Percentiles rank a stretch among this genome's conserved stretches.
Conservation (phyloP, 2,888 invertebrate genomes). For the Caenorhabditis becei region DNA sequence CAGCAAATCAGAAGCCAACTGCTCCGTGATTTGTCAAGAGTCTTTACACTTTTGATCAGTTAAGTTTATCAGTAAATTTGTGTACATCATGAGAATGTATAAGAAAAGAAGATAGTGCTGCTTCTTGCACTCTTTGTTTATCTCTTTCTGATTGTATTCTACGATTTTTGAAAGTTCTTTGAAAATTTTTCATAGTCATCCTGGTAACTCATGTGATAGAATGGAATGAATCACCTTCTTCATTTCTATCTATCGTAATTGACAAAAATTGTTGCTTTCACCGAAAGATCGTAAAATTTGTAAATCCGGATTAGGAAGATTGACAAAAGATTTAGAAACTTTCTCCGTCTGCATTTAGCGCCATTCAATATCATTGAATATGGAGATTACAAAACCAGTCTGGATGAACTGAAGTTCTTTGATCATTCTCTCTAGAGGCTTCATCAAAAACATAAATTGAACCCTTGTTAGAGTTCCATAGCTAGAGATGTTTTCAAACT, state of each 20-base stretch:
- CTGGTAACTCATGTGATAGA: too few species aligned
- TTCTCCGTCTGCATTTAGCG: not conserved
- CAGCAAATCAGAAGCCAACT: not conserved
- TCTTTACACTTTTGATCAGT: not conserved
- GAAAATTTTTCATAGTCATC: too few species aligned
- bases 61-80: not conserved
- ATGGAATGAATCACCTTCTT: too few species aligned
- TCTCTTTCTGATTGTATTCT: not conserved
- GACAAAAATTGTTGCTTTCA: too few species aligned
- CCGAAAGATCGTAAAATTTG: too few species aligned
- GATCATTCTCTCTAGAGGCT: too few species aligned
- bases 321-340: not conserved
- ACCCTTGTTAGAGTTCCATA: too few species aligned
- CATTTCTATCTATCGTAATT: too few species aligned
- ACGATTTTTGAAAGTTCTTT: not conserved
- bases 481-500: constrained; percentile 23
- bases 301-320: not conserved
- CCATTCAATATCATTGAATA: not conserved
- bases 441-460: too few species aligned
- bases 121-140: not conserved
- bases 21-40: not conserved
- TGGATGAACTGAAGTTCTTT: not conserved
- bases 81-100: not conserved
- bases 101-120: not conserved
- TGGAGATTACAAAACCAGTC: not conserved